phyloP scores from a whole-genome alignment of 2,113 vertebrate genomes.

The Melanerpes aurifrons region DNA sequence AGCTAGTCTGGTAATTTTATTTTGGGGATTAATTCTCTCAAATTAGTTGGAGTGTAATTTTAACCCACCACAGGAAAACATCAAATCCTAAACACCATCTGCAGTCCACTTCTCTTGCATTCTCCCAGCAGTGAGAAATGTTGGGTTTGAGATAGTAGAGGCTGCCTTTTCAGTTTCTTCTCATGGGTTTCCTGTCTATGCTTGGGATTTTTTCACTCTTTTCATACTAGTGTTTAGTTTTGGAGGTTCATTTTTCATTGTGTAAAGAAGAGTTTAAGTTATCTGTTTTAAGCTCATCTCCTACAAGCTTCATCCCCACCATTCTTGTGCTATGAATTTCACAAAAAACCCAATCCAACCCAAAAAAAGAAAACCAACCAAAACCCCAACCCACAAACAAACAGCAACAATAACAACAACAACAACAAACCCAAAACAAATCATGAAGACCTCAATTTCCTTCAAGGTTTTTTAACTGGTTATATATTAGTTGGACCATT shows the following conservation, averaged over 20 bases:
- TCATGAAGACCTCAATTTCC: not conserved
- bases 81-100: not conserved
- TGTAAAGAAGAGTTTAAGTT: not conserved
- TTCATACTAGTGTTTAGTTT: not conserved
- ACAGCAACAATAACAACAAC: too few species aligned
- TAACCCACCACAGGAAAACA: not conserved
- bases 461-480: conserved; percentile 42
- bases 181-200: accelerated
- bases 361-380: too few species aligned
- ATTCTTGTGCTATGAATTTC: not conserved
- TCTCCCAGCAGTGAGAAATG: not conserved
- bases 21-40: too few species aligned
- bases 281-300: not conserved
- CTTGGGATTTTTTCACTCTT: not conserved
- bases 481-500: conserved; percentile 33
- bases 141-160: not conserved
- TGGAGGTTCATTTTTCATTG: not conserved
- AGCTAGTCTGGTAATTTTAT: too few species aligned
- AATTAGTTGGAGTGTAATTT: too few species aligned
- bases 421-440: too few species aligned
- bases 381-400: not conserved
- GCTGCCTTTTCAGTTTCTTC: not conserved
- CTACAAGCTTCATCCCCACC: not conserved
- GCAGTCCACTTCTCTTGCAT: not conserved
- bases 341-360: too few species aligned